Conservation (phyloP, 2,888 invertebrate genomes). For the Agriopis marginaria region DNA sequence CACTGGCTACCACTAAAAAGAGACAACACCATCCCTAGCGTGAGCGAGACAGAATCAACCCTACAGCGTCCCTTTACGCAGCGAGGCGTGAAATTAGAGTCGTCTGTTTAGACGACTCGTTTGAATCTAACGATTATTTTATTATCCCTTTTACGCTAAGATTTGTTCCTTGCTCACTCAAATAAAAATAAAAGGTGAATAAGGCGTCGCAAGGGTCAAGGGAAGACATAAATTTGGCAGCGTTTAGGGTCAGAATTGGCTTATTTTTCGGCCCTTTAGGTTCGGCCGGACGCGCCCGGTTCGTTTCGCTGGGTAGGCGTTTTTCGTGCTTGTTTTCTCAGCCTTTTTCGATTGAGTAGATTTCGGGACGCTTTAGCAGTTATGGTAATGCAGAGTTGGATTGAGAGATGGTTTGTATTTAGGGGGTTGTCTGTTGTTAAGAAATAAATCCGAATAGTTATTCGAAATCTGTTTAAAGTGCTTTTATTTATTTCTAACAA, state of each 20-base stretch:
- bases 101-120: conserved; percentile 87
- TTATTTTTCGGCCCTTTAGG: conserved; percentile 81
- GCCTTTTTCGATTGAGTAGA: conserved; percentile 35
- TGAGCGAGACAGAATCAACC: conserved; percentile 65
- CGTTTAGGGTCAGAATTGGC: conserved; percentile 78
- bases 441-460: neutral
- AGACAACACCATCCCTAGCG: conserved; percentile 49
- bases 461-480: neutral
- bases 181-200: conserved; percentile 86
- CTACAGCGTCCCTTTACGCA: conserved; percentile 78
- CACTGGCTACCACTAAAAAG: conserved; percentile 69
- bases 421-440: neutral
- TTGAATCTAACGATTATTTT: conserved; percentile 87
- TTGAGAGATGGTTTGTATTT: conserved; percentile 5
- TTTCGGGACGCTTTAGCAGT: conserved; percentile 21
- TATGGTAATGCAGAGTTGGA: conserved; percentile 24
- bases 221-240: conserved; percentile 74
- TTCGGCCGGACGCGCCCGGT: conserved; percentile 57
- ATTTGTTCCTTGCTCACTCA: conserved; percentile 87
- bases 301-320: conserved; percentile 34
- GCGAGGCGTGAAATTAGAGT: conserved; percentile 85
- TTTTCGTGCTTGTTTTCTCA: conserved; percentile 43
- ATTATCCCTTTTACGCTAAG: conserved; percentile 86
- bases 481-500: neutral
- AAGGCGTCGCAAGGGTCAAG: conserved; percentile 82